Percentiles rank a stretch among this genome's conserved stretches.
Evolutionary conservation across 2,797 vertebrate genomes (phyloP).

Genomic region (Pelodytes ibericus): DNA sequence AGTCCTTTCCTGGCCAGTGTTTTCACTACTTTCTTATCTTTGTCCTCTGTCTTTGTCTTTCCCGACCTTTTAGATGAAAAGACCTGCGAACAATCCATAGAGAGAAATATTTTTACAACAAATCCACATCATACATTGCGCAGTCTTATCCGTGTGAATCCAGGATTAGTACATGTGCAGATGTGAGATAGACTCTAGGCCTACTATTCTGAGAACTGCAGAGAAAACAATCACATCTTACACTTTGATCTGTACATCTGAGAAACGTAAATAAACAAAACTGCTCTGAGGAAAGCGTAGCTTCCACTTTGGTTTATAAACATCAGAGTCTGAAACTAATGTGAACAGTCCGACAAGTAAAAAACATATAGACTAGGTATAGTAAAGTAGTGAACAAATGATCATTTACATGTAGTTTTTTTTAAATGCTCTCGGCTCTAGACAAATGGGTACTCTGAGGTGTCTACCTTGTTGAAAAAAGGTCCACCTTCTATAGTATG

Average conservation of each 20-base stretch:
- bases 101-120: slow-evolving; percentile 3
- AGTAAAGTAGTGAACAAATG: no score
- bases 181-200: slow-evolving; percentile 7
- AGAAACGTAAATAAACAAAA: slow-evolving; percentile 46
- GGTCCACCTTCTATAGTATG: no score
- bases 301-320: slow-evolving; percentile 22
- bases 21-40: slow-evolving; percentile 12
- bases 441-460: no score
- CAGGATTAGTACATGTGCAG: slow-evolving; percentile 15
- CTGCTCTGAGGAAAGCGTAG: slow-evolving; percentile 6
- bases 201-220: neutral
- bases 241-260: slow-evolving; percentile 51
- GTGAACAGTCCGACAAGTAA: neutral
- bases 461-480: no score
- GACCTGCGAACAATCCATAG: slow-evolving; percentile 20
- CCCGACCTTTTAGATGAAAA: slow-evolving; percentile 22
- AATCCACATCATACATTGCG: slow-evolving; percentile 2
- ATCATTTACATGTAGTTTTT: no score
- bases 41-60: slow-evolving; percentile 26
- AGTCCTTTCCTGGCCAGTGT: neutral
- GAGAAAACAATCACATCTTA: slow-evolving; percentile 11
- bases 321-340: slow-evolving; percentile 20
- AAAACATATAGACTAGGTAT: neutral
- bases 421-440: no score
- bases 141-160: slow-evolving; percentile 34